phyloP scores from a whole-genome alignment of 2,797 vertebrate genomes.

The Galagoides demidoff region DNA sequence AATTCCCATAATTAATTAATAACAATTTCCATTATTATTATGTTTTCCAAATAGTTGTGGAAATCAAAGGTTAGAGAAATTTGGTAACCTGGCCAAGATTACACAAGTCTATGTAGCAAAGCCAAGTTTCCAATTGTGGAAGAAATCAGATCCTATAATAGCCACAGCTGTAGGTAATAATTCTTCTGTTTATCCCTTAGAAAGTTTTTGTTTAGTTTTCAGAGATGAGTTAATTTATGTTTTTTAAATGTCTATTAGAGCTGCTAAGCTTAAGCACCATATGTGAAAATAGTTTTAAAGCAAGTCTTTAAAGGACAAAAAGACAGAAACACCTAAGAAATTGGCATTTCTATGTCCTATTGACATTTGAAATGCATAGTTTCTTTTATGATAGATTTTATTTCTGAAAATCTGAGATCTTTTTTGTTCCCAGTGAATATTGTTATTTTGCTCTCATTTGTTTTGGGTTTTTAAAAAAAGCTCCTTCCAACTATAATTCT shows the following conservation, averaged over 20 bases:
- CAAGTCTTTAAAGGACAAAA: neutral
- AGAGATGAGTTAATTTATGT: no score
- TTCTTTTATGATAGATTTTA: neutral
- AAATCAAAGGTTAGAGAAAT: neutral
- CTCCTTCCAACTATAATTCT: neutral
- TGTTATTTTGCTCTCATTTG: neutral
- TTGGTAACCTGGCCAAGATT: neutral
- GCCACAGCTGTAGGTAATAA: neutral
- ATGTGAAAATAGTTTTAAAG: constrained; percentile 24
- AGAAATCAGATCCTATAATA: neutral
- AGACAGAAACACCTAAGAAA: neutral
- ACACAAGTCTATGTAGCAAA: neutral
- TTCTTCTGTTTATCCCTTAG: neutral
- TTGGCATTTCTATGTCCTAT: neutral
- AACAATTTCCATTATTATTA: neutral
- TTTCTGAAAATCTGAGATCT: neutral
- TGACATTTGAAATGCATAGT: neutral
- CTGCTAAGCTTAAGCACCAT: neutral
- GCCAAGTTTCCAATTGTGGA: neutral
- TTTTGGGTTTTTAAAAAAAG: neutral
- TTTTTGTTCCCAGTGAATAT: neutral
- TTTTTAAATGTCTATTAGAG: neutral
- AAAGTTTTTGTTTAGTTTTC: neutral
- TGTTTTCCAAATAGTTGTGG: neutral
- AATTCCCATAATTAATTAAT: neutral